A percentile compares a stretch with the other conserved stretches of the same genome.
These are phyloP conservation scores for Dendrolimus pini DNA, from an alignment of 2,888 invertebrate species.

Conservation along the genomic window DNA sequence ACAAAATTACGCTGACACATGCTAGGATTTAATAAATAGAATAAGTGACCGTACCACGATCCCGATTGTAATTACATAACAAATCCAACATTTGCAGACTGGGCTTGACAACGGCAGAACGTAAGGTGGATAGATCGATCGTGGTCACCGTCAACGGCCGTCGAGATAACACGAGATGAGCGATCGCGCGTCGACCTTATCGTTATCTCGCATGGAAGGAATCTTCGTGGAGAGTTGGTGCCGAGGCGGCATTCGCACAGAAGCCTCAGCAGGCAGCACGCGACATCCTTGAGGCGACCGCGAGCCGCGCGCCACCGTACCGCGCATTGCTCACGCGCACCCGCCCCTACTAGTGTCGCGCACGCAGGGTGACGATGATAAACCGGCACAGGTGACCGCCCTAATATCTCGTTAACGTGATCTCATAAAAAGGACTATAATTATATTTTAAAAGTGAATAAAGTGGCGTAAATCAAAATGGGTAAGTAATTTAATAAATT, in stretches of 20 bases:
- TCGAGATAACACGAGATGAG: conserved; percentile 64
- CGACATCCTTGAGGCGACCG: conserved; percentile 55
- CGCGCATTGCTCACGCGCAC: conserved; percentile 36
- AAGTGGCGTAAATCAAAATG: conserved; percentile 59
- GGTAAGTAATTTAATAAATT: conserved; percentile 38
- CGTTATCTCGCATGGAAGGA: conserved; percentile 67
- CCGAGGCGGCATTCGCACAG: conserved; percentile 63
- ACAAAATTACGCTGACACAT: no score
- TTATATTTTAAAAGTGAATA: conserved; percentile 40
- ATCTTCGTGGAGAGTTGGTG: conserved; percentile 52
- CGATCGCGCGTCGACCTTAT: conserved; percentile 57
- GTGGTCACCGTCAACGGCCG: conserved; percentile 40
- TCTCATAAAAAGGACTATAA: conserved; percentile 46
- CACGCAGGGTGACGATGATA: conserved; percentile 61
- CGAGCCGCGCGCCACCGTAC: conserved; percentile 30
- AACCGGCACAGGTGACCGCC: conserved; percentile 44
- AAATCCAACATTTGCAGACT: conserved; percentile 15
- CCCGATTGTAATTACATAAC: conserved; percentile 28
- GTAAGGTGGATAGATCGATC: conserved; percentile 44
- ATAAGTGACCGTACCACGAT: neutral
- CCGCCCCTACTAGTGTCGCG: conserved; percentile 28
- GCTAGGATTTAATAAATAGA: no score
- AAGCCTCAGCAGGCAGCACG: conserved; percentile 67
- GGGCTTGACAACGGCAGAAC: conserved; percentile 26
- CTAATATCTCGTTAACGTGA: conserved; percentile 52